Percentiles rank a stretch among this genome's conserved stretches.
phyloP scores from a whole-genome alignment of 2,113 vertebrate genomes.

The Amazona vittata region DNA sequence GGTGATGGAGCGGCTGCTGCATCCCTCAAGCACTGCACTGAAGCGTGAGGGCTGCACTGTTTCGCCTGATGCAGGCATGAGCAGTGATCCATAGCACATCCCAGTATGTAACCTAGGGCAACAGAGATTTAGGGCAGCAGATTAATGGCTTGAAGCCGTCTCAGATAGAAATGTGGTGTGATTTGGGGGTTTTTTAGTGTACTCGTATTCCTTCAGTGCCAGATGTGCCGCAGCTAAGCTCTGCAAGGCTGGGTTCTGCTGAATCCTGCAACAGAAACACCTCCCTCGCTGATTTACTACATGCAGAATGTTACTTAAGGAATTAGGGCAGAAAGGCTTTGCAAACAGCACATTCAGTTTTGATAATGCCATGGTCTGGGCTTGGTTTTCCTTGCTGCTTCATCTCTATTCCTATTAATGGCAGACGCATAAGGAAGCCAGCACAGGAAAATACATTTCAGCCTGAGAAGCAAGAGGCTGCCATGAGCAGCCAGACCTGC shows the following conservation, averaged over 20 bases:
- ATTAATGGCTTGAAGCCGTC: slow-evolving; percentile 32
- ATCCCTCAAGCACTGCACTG: background rate
- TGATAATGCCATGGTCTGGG: rapidly evolving
- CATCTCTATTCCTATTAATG: background rate
- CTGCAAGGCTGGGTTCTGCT: background rate
- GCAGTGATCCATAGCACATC: background rate
- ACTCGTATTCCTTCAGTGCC: background rate
- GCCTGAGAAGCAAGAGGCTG: background rate
- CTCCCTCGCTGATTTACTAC: background rate
- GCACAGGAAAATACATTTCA: background rate
- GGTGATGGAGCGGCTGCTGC: rapidly evolving
- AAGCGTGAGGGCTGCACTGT: background rate
- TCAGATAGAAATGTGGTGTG: background rate
- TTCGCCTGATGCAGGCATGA: background rate
- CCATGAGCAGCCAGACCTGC: background rate
- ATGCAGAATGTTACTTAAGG: rapidly evolving
- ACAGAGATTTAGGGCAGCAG: slow-evolving; percentile 41
- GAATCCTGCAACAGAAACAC: background rate
- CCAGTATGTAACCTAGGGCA: background rate
- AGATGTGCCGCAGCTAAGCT: background rate
- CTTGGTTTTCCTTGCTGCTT: background rate
- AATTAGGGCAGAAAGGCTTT: background rate
- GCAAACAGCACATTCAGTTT: background rate
- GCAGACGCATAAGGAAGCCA: background rate
- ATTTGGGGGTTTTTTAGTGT: background rate